These are phyloP conservation scores for Rosalia funebris DNA, from an alignment of 2,888 invertebrate genomes.

Conservation along the genomic window DNA sequence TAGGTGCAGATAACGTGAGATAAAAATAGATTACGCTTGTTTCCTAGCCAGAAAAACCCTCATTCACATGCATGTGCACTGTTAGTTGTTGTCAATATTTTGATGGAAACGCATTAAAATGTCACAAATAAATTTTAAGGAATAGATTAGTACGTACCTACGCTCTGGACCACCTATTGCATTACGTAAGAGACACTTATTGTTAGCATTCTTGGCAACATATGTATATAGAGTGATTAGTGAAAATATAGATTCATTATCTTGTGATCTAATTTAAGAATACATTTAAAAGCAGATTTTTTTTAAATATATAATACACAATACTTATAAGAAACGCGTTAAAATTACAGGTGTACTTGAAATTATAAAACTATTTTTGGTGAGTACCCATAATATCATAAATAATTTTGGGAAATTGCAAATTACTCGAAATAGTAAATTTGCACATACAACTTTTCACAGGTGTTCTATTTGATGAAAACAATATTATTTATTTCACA, in stretches of 20 bases:
- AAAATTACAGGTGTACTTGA: too few species aligned
- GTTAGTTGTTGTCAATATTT: conserved; percentile 33
- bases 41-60: conserved; percentile 11
- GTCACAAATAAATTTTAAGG: conserved; percentile 27
- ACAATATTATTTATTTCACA: too few species aligned
- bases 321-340: too few species aligned
- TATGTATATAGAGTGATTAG: not conserved
- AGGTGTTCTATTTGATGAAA: too few species aligned
- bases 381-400: too few species aligned
- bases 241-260: not conserved
- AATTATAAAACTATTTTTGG: too few species aligned
- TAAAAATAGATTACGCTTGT: conserved; percentile 36
- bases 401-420: too few species aligned
- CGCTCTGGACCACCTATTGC: conserved; percentile 6
- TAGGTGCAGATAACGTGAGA: conserved; percentile 39
- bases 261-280: not conserved
- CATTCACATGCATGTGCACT: conserved; percentile 30
- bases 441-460: too few species aligned
- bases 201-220: not conserved
- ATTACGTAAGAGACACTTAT: not conserved
- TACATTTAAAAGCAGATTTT: too few species aligned
- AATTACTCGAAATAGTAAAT: too few species aligned
- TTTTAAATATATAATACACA: too few species aligned
- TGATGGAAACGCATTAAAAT: conserved; percentile 29
- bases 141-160: not conserved